Base-by-base conservation (phyloP, 1,140 invertebrate genomes). In the Campoletis sonorensis region DNA sequence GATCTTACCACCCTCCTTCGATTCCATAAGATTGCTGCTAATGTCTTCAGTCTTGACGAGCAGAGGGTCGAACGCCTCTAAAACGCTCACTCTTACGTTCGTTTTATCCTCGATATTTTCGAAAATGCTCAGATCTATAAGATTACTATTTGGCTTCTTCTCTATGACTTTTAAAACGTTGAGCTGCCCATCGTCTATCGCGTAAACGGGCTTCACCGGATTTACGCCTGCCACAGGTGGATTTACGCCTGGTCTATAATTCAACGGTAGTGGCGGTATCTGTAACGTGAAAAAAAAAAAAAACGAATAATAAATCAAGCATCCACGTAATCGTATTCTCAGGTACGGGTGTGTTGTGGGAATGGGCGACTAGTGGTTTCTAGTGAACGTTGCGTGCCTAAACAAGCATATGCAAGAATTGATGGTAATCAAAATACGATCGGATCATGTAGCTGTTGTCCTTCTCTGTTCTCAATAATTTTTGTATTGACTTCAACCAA, bases 41-140 rank as follows among this genome's bases (percentile, higher is more conserved):
- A 79, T 77, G 68, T 88, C 87, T 72, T 93, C 91, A 86, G 90
- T 93, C 88, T 93, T 91, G 72, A 92, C 93, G 82, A 96, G 92
- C 88, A 97, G 92, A 81, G 96, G 96, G 93, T 97, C 96, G 91
- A 97, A 97, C 77, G 95, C 96, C 91, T 97, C 96, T 85, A 97
- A 90, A 82, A 97, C 95, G 90, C 96, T 96, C 80, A 96, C 95
- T 89, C 95, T 93, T 82, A 95, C 94, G 90, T 93, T 94, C 86
- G 94, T 93, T 89, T 93, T 93, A 75, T 93, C 90, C 21, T 90
- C 89, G 21, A 86, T 80, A 79, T 86, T 84, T 58, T 93, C 92
- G 76, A 89, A 93, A 72, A 87, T 87, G 80, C 87, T 92, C 80
- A 94, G 86, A 87, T 94, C 93, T 86, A 94, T 94, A 71, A 94